Evolutionary conservation across 2,113 vertebrate species (phyloP).

Genomic region (Arenaria interpres): DNA sequence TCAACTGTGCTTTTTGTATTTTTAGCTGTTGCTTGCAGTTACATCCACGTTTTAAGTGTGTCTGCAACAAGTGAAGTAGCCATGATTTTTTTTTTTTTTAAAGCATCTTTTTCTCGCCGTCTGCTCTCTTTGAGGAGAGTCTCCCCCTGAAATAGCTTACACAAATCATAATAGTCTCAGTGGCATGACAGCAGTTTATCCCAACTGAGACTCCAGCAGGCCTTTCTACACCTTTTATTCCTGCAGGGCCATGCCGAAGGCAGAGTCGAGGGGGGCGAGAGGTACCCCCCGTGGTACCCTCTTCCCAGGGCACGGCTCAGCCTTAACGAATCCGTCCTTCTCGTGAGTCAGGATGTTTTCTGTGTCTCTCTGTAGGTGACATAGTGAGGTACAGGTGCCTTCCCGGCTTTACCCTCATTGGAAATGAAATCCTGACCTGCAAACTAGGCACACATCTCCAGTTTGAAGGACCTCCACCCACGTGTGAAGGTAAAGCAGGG

Average conservation of each 20-base stretch:
- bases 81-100: background rate
- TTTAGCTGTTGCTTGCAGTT: background rate
- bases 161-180: background rate
- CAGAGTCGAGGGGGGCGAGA: accelerated
- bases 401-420: slow-evolving; percentile 89
- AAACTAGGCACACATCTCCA: slow-evolving; percentile 88
- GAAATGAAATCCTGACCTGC: slow-evolving; percentile 91
- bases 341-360: background rate
- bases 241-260: accelerated
- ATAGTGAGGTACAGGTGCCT: slow-evolving; percentile 92
- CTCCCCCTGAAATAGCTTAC: background rate
- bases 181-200: background rate
- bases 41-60: background rate
- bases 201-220: background rate
- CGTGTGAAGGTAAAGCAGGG: slow-evolving; percentile 86
- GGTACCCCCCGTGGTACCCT: accelerated
- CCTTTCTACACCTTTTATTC: background rate
- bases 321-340: background rate
- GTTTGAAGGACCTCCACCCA: slow-evolving; percentile 91
- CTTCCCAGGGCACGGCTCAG: background rate
- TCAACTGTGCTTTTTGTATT: background rate
- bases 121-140: background rate
- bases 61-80: background rate
- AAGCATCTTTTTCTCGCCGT: background rate
- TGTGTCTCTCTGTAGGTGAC: slow-evolving; percentile 79